Evolutionary conservation across 2,797 vertebrate species (phyloP).

Genomic region (Bovichtus diacanthus): DNA sequence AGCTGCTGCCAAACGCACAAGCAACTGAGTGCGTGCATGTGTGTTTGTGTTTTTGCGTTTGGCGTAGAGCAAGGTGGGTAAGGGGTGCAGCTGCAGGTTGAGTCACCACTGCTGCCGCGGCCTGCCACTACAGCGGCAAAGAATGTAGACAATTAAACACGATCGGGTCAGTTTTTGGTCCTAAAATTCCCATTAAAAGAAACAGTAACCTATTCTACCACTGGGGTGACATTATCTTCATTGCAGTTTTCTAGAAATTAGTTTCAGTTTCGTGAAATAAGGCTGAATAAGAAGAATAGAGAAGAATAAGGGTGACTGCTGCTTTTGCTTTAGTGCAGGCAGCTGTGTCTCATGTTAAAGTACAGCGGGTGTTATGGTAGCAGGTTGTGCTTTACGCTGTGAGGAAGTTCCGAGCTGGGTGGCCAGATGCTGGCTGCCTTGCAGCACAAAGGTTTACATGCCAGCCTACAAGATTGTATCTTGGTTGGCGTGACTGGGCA

Average conservation of each 20-base stretch:
- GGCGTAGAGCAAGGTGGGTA: background rate
- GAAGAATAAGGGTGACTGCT: background rate
- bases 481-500: too few species aligned
- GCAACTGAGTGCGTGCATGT: background rate
- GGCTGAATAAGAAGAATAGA: too few species aligned
- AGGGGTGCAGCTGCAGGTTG: conserved; percentile 42
- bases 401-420: background rate
- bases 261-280: too few species aligned
- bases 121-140: background rate
- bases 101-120: conserved; percentile 29
- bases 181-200: too few species aligned
- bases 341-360: background rate
- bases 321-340: background rate
- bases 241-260: background rate
- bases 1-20: conserved; percentile 8
- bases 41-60: conserved; percentile 6
- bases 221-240: background rate
- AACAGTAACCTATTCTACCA: background rate
- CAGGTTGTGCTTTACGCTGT: background rate
- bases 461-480: too few species aligned
- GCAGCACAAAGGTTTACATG: background rate
- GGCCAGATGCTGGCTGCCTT: background rate
- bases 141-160: background rate
- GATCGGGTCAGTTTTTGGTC: background rate
- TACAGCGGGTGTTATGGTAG: background rate